phyloP scores from a whole-genome alignment of 2,797 vertebrate species.

The Melanotaenia pygmaea region DNA sequence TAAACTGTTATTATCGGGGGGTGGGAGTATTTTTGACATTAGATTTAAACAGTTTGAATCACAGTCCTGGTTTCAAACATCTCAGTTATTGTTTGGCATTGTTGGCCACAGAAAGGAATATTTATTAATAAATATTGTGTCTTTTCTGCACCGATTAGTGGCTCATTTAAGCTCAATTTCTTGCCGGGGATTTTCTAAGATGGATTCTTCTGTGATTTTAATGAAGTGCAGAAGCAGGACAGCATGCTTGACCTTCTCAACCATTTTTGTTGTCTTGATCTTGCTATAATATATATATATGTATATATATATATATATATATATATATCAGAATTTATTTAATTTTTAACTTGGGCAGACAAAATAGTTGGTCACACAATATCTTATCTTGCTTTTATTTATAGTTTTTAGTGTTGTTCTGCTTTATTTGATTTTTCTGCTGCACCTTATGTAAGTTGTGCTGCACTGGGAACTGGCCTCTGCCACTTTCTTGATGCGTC shows the following conservation, averaged over 20 bases:
- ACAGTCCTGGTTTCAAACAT: slow-evolving; percentile 5
- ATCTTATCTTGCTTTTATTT: no score
- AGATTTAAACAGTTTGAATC: neutral
- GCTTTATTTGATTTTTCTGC: slow-evolving; percentile 6
- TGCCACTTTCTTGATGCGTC: slow-evolving; percentile 10
- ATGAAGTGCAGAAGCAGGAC: slow-evolving; percentile 32
- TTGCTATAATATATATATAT: no score
- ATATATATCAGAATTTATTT: neutral
- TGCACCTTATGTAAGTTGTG: slow-evolving; percentile 13
- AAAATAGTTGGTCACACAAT: neutral
- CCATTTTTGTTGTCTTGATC: slow-evolving; percentile 3
- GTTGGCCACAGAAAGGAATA: neutral
- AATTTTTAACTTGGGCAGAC: neutral
- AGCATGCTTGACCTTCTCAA: slow-evolving; percentile 18
- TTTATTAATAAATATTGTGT: neutral
- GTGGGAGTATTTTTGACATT: slow-evolving; percentile 4
- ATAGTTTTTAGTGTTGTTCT: neutral
- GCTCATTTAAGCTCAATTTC: neutral
- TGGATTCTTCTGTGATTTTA: slow-evolving; percentile 22
- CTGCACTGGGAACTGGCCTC: slow-evolving; percentile 7
- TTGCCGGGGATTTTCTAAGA: slow-evolving; percentile 14
- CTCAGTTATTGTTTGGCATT: neutral
- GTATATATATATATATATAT: no score
- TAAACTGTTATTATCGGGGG: slow-evolving; percentile 7
- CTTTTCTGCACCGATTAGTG: neutral